These are phyloP conservation scores for Lapara coniferarum DNA, from an alignment of 2,888 invertebrate species.

Conservation along the genomic window DNA sequence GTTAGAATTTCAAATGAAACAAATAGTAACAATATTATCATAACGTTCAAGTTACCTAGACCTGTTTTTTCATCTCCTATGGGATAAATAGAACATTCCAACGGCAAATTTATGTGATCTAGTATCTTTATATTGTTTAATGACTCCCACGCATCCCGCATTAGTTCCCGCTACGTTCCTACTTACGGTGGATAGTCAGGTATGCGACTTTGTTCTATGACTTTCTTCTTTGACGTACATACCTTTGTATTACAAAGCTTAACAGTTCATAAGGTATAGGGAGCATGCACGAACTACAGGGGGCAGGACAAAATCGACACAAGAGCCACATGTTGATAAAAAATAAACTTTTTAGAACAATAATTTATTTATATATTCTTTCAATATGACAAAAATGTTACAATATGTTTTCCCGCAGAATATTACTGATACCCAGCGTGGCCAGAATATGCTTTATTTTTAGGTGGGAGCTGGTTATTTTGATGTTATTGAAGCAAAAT, in stretches of 20 bases:
- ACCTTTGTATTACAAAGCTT: background rate
- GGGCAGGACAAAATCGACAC: too few relatives aligned
- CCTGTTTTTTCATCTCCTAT: constrained; percentile 23
- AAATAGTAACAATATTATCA: background rate
- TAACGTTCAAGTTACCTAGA: background rate
- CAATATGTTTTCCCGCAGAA: too few relatives aligned
- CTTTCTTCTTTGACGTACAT: background rate
- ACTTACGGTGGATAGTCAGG: constrained; percentile 35
- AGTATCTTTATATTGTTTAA: constrained; percentile 38
- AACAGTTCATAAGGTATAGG: too few relatives aligned
- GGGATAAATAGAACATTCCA: constrained; percentile 31
- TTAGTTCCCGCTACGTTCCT: constrained; percentile 42
- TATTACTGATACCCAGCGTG: too few relatives aligned
- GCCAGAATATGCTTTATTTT: too few relatives aligned
- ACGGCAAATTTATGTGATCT: constrained; percentile 40
- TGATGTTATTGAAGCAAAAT: too few relatives aligned
- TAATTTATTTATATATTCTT: too few relatives aligned
- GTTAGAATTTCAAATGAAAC: constrained; percentile 24
- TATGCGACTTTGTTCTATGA: constrained; percentile 34
- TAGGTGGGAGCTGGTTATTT: too few relatives aligned
- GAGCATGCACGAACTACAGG: too few relatives aligned
- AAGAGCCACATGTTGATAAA: too few relatives aligned
- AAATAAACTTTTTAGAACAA: too few relatives aligned
- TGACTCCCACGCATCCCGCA: constrained; percentile 56
- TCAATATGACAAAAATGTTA: too few relatives aligned